A percentile compares a stretch with the other conserved stretches of the same genome.
Evolutionary conservation across 2,888 invertebrate species (phyloP).

Genomic region (Boloria euphrosyne): DNA sequence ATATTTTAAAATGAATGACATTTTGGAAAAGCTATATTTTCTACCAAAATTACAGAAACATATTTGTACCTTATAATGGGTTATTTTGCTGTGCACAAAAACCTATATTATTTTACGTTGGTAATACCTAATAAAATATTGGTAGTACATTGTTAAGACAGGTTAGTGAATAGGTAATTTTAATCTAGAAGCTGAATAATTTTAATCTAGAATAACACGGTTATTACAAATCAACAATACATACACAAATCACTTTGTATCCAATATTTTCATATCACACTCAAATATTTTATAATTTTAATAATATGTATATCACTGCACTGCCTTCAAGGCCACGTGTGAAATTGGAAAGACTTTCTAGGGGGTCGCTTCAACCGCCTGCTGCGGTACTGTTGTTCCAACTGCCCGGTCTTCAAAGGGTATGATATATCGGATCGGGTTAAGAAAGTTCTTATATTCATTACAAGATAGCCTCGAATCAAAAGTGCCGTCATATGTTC

Average conservation of each 20-base stretch:
- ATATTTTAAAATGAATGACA: too few species aligned
- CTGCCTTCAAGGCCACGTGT: constrained; percentile 38
- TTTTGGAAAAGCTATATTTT: too few species aligned
- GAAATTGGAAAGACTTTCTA: constrained; percentile 45
- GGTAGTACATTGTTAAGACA: background rate
- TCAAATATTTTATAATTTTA: constrained; percentile 2
- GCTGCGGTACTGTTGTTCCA: constrained; percentile 64
- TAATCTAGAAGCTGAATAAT: background rate
- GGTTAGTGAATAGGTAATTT: background rate
- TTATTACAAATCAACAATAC: background rate
- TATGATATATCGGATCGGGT: constrained; percentile 65
- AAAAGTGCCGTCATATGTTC: constrained; percentile 77
- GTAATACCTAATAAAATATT: too few species aligned
- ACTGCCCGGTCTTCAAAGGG: constrained; percentile 61
- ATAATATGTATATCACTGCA: constrained; percentile 26
- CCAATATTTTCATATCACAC: constrained; percentile 1
- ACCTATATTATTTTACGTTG: too few species aligned
- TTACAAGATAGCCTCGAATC: constrained; percentile 55
- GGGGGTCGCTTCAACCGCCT: constrained; percentile 44
- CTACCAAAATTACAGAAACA: too few species aligned
- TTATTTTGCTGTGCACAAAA: too few species aligned
- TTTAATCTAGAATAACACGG: background rate
- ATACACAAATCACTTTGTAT: constrained; percentile 5
- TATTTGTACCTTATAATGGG: too few species aligned
- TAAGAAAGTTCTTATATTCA: constrained; percentile 57